Evolutionary conservation across 2,113 vertebrate species (phyloP).

Genomic region (Cyprinus carpio): DNA sequence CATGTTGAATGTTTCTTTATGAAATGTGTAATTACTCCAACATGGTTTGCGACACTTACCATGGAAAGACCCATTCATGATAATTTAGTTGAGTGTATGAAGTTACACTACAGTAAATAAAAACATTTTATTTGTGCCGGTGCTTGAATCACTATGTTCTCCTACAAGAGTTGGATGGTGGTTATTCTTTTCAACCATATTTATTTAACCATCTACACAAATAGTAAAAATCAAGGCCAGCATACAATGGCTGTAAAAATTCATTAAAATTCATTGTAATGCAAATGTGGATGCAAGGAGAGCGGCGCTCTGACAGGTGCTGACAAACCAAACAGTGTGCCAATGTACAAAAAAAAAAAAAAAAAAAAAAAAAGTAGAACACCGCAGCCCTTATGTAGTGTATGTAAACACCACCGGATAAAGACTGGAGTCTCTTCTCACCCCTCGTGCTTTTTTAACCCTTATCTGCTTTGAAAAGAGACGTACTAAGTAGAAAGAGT

Average conservation of each 20-base stretch:
- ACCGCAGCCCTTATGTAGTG: slow-evolving; percentile 13
- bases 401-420: slow-evolving; percentile 40
- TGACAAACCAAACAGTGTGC: slow-evolving; percentile 64
- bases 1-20: neutral
- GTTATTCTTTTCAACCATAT: slow-evolving; percentile 50
- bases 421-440: neutral
- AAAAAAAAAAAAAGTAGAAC: neutral
- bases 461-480: neutral
- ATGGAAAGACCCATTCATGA: neutral
- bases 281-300: slow-evolving; percentile 68
- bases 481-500: neutral
- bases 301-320: slow-evolving; percentile 70
- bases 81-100: neutral
- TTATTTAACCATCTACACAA: slow-evolving; percentile 74
- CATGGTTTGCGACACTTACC: neutral
- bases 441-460: neutral
- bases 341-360: slow-evolving; percentile 23
- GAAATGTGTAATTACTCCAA: neutral
- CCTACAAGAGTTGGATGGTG: neutral
- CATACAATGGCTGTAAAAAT: slow-evolving; percentile 62
- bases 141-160: neutral
- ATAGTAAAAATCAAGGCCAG: slow-evolving; percentile 78
- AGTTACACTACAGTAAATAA: neutral
- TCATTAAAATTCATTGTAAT: slow-evolving; percentile 78
- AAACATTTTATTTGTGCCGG: neutral